Evolutionary conservation across 2,113 vertebrate genomes (phyloP), one percentile per base, ranked within the genome.

Genomic region (Strigops habroptila): DNA sequence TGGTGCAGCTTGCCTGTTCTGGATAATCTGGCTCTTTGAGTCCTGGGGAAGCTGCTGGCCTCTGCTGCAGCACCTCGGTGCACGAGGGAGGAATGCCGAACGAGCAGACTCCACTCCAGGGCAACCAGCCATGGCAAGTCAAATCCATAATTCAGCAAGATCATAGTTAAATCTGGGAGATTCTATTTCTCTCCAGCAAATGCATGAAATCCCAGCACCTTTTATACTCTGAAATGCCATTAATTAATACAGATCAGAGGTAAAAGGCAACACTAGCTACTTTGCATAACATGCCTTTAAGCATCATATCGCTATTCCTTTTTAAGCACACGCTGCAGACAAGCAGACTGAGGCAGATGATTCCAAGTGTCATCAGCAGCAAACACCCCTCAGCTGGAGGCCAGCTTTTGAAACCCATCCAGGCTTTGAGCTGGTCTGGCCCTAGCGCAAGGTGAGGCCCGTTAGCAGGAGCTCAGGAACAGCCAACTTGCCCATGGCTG

Each of bases 211-310:
- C 49, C 28, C 84, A 91, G 75, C 21, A 39, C 46, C 63, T 93
- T 85, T 46, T 77, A 49, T 93, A 43, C 62, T 94, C 86, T 65
- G 77, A 93, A 93, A 90, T 82, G 21, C 11, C 9, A 4, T 84
- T 90, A 71, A 91, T 93, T 93, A 86, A 76, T 71, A 86, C 86
- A 76, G 82, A 89, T 92, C 77, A 91, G 77, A 93, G 73, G 69
- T 57, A 76, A 92, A 94, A 78, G 31, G 25, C 53, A 76, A 49
- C 52, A 86, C 39, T 55, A 83, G 37, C 88, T 95, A n/a, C 73
- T 78, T 52, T 19, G 3, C 21, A 68, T 12, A 76, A 31, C 7
- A 39, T 73, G 65, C 90, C 75, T 82, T 69, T 71, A 76, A 82
- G 80, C 76, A 17, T 12, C 8, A 0, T 27, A 15, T 63, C 86